Evolutionary conservation across 2,888 invertebrate genomes (phyloP).

Genomic region (Epirrhoe alternata): DNA sequence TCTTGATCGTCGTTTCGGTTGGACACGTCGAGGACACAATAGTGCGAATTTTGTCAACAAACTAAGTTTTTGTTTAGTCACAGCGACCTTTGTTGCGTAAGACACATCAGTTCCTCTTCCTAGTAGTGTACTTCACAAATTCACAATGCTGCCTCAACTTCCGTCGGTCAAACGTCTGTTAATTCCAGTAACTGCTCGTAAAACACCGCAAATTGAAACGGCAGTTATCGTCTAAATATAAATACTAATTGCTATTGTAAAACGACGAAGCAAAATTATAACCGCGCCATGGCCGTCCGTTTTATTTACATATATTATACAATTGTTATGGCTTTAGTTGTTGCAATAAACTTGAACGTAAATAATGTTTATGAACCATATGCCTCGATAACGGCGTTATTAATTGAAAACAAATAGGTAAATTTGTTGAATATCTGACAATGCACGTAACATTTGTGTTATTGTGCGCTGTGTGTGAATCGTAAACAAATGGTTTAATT

Average conservation of each 20-base stretch:
- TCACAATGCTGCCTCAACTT: conserved; percentile 64
- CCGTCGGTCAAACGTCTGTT: conserved; percentile 55
- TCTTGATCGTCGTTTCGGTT: conserved; percentile 23
- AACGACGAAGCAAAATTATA: conserved; percentile 33
- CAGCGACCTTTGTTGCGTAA: conserved; percentile 72
- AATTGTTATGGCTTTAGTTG: conserved; percentile 28
- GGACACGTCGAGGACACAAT: conserved; percentile 43
- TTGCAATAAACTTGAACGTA: conserved; percentile 33
- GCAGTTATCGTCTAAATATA: conserved; percentile 15
- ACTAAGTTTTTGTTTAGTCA: conserved; percentile 60
- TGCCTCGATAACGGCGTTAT: conserved; percentile 35
- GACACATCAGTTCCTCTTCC: conserved; percentile 77
- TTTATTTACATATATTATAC: conserved; percentile 27
- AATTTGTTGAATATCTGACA: conserved; percentile 26
- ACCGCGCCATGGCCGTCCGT: conserved; percentile 21
- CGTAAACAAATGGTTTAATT: not conserved
- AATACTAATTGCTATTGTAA: conserved; percentile 16
- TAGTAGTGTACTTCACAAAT: conserved; percentile 63
- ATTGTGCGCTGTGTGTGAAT: conserved; percentile 2
- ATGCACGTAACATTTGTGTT: conserved; percentile 9
- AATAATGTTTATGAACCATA: conserved; percentile 32
- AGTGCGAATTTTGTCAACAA: conserved; percentile 60
- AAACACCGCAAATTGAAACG: conserved; percentile 31
- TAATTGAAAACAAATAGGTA: conserved; percentile 39
- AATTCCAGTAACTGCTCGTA: conserved; percentile 33